phyloP scores from a whole-genome alignment of 2,797 vertebrate genomes.

The Esox masquinongy region DNA sequence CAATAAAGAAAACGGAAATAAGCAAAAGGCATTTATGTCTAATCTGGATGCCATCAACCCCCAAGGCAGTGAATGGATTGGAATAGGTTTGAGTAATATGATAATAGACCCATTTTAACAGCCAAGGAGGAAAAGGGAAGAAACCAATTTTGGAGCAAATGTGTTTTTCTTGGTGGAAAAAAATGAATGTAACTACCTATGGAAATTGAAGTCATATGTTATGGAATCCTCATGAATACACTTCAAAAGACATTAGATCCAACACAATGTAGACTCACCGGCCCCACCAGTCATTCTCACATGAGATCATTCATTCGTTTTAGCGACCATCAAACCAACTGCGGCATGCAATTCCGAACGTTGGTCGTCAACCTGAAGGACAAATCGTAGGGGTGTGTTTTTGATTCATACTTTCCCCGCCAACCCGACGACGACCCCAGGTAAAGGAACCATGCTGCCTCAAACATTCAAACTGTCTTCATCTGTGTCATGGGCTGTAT shows the following conservation, averaged over 20 bases:
- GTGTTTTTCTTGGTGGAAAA: background rate
- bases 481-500: conserved; percentile 42
- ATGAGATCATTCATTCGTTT: conserved; percentile 29
- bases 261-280: conserved; percentile 27
- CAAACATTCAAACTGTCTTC: conserved; percentile 38
- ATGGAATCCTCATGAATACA: background rate
- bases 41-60: background rate
- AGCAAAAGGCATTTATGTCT: background rate
- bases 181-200: background rate
- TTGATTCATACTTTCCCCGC: conserved; percentile 56
- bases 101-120: background rate
- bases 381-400: conserved; percentile 53
- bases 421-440: background rate
- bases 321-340: conserved; percentile 31
- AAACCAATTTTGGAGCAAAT: background rate
- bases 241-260: background rate
- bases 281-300: conserved; percentile 25
- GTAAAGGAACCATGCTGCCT: conserved; percentile 1
- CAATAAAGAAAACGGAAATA: background rate
- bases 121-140: background rate
- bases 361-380: conserved; percentile 43
- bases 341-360: conserved; percentile 47
- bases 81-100: background rate
- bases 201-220: background rate
- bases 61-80: background rate